Base-by-base conservation (phyloP, 1,140 invertebrate species). In the Heliconius hewitsoni region DNA sequence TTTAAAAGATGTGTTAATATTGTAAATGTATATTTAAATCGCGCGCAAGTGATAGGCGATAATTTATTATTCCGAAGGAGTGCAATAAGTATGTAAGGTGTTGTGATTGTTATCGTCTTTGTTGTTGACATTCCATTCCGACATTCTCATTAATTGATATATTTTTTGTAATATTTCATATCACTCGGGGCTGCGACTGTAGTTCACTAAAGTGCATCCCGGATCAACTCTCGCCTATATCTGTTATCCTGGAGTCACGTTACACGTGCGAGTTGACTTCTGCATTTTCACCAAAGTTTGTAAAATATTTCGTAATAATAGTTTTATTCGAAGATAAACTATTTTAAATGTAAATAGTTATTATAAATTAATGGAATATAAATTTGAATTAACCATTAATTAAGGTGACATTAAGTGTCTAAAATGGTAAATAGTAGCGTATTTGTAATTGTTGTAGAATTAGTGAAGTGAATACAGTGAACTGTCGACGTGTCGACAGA, bases 341-440 rank as follows among this genome's bases (percentile, higher is more conserved):
- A 92, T 92, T 93, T 94, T 92, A 92, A 93, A 89, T 94, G 93
- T 94, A 94, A 88, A 94, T 94, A 94, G 87, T 91, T 92, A 94
- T 86, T 83, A 90, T 90, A 88, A 90, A 91, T 89, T 88, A 90
- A 91, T 90, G 87, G 88, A 82, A 88, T 88, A 89, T 88, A 88
- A 87, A 91, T 89, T 89, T 88, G 80, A 90, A 90, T 89, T 92
- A 91, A 89, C 89, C 88, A 89, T 90, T 91, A 87, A 89, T 86
- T 93, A 89, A 90, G 86, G 81, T 77, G 93, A 93, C 92, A 91
- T 90, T 88, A 89, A 84, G 89, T 93, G 92, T 93, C 93, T 91
- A 91, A 94, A 94, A 93, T 89, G 91, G 88, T 92, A 94, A 90
- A 92, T 91, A 91, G 91, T 94, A 93, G 92, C 90, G 90, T 93